phyloP scores from a whole-genome alignment of 2,113 vertebrate species.

The Toxotes chatareus region DNA sequence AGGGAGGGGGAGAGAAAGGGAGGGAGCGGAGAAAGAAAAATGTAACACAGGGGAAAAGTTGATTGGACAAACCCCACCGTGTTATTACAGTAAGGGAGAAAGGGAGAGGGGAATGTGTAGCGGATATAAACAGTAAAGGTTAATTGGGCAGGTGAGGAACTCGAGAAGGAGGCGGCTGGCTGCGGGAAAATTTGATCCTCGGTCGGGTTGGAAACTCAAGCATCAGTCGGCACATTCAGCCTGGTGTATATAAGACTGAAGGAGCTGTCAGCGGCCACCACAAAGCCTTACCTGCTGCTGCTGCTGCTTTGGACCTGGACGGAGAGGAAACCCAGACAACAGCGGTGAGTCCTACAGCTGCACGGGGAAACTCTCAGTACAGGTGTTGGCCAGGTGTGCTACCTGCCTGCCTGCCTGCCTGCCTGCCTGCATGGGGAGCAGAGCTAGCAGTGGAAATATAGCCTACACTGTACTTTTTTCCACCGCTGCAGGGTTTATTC shows the following conservation, averaged over 20 bases:
- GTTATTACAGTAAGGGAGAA: constrained; percentile 6
- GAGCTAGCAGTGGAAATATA: no score
- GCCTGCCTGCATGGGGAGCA: neutral
- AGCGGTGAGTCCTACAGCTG: constrained; percentile 75
- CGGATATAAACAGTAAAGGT: constrained; percentile 88
- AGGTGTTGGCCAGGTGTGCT: constrained; percentile 33
- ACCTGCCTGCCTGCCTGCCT: constrained; percentile 2
- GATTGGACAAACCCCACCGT: constrained; percentile 51
- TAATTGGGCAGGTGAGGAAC: constrained; percentile 93
- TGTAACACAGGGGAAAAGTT: constrained; percentile 20
- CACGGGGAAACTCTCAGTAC: neutral
- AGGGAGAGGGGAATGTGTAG: constrained; percentile 15
- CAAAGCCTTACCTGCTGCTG: constrained; percentile 65
- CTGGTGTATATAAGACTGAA: constrained; percentile 88
- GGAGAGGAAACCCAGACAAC: constrained; percentile 59
- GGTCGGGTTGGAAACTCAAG: constrained; percentile 90
- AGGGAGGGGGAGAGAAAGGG: neutral
- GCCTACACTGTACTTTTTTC: neutral
- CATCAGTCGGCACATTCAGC: constrained; percentile 84
- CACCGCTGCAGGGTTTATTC: neutral
- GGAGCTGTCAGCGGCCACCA: constrained; percentile 60
- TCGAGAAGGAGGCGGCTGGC: constrained; percentile 83
- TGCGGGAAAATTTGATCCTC: constrained; percentile 90
- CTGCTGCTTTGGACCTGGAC: constrained; percentile 74
- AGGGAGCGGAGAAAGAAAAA: neutral